These are phyloP conservation scores for Spisula subtruncata DNA, from an alignment of 2,888 invertebrate species.

Conservation along the genomic window DNA sequence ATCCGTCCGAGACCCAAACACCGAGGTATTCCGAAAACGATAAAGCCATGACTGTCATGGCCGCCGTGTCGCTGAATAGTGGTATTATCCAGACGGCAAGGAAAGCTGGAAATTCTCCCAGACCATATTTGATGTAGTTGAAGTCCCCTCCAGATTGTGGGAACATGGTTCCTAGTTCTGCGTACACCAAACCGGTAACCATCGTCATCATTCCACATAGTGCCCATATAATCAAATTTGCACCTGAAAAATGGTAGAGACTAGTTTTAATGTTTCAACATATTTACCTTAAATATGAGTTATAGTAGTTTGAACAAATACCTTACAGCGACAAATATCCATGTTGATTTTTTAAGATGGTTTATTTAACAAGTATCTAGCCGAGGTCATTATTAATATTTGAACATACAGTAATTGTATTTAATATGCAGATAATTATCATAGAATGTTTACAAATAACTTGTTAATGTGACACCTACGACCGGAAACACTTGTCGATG, in stretches of 20 bases:
- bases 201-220: conserved; percentile 50
- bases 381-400: too few species aligned
- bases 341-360: too few species aligned
- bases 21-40: conserved; percentile 63
- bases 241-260: conserved; percentile 41
- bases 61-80: conserved; percentile 46
- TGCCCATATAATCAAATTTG: conserved; percentile 57
- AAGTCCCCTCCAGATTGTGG: conserved; percentile 64
- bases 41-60: conserved; percentile 52
- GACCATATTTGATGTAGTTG: conserved; percentile 54
- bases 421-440: too few species aligned
- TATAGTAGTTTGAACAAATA: too few species aligned
- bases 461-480: too few species aligned
- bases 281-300: too few species aligned
- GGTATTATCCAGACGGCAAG: conserved; percentile 43
- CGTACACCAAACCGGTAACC: conserved; percentile 57
- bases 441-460: too few species aligned
- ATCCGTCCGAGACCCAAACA: conserved; percentile 47
- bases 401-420: too few species aligned
- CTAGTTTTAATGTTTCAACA: too few species aligned
- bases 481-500: too few species aligned
- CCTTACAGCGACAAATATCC: too few species aligned
- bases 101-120: conserved; percentile 53
- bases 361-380: too few species aligned
- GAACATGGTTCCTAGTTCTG: conserved; percentile 57